Base-by-base conservation (phyloP, 2,888 invertebrate genomes). In the Polydesmus complanatus region DNA sequence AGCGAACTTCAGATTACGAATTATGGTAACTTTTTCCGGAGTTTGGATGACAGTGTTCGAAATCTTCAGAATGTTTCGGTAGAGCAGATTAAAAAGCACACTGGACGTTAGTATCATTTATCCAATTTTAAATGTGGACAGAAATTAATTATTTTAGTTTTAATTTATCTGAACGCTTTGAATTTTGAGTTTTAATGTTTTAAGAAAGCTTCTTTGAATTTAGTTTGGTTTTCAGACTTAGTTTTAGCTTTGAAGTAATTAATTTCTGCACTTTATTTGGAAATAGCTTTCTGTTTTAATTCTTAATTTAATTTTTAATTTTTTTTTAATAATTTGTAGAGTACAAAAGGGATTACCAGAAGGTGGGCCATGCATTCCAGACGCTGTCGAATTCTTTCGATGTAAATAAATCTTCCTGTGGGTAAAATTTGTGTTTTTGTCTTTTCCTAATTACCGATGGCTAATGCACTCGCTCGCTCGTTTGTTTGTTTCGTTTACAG, bases 311-410 rank as follows among this genome's bases (percentile, higher is more conserved):
- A 54, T 61, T 56, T 52, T 61, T 49, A 56, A 54, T 71, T 69
- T n/a, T 67, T 75, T 72, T 85, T 26, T 92, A 89, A 59, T 59
- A 56, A 50, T 62, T 72, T 70, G 18, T 66, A 76, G 73, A 85
- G 26, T 92, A 89, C 72, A 90, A 86, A 75, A 82, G 88, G 68
- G 97, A 98, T 71, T 93, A 86, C 73, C 86, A 87, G 71, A 90
- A 88, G 73, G 83, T 94, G 64, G 90, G 95, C 1, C 86, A 87
- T 69, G 84, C 91, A 18, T 88, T 97, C 71, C 84, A 83, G 59
- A 83, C 83, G 52, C 75, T 97, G 63, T 91, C 94, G 2, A 82
- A 84, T 67, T 85, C 94, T 1, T 82, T 95, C 67, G 85, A 85
- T 69, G 79, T 84, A 65, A 91, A 92, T 70, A 84, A 85, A 69